Evolutionary conservation across 2,113 vertebrate species (phyloP).

Genomic region (Catagonus wagneri): DNA sequence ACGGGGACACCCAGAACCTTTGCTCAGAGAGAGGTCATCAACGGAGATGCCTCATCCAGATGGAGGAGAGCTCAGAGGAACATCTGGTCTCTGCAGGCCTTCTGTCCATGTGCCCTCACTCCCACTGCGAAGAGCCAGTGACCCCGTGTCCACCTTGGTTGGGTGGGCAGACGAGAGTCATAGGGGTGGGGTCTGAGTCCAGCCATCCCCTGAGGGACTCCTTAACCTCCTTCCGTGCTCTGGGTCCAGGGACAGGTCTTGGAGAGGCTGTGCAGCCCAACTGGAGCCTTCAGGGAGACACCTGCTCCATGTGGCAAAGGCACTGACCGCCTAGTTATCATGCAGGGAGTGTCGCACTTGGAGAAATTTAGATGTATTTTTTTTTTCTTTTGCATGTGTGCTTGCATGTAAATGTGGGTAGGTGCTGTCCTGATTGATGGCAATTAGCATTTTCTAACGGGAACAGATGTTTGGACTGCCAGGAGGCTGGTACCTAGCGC

Average conservation of each 20-base stretch:
- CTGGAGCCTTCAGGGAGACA: background rate
- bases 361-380: slow-evolving; percentile 90
- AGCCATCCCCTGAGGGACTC: background rate
- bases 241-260: background rate
- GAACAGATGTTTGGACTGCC: slow-evolving; percentile 96
- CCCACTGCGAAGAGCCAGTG: rapidly evolving
- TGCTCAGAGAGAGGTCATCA: rapidly evolving
- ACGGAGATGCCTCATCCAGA: rapidly evolving
- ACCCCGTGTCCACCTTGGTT: rapidly evolving
- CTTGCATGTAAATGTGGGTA: slow-evolving; percentile 92
- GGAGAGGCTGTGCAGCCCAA: rapidly evolving
- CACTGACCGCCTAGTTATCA: slow-evolving; percentile 83
- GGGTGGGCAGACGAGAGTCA: background rate
- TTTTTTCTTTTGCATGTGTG: background rate
- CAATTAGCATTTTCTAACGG: slow-evolving; percentile 97
- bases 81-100: rapidly evolving
- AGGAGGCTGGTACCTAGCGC: slow-evolving; percentile 94
- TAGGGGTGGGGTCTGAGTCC: background rate
- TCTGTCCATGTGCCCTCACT: background rate
- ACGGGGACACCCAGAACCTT: background rate
- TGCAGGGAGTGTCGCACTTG: slow-evolving; percentile 85
- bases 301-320: background rate
- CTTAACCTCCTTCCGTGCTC: background rate
- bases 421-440: slow-evolving; percentile 95
- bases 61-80: background rate